Base-by-base conservation (phyloP, 2,888 invertebrate genomes). In the Gandaritis pyraliata region DNA sequence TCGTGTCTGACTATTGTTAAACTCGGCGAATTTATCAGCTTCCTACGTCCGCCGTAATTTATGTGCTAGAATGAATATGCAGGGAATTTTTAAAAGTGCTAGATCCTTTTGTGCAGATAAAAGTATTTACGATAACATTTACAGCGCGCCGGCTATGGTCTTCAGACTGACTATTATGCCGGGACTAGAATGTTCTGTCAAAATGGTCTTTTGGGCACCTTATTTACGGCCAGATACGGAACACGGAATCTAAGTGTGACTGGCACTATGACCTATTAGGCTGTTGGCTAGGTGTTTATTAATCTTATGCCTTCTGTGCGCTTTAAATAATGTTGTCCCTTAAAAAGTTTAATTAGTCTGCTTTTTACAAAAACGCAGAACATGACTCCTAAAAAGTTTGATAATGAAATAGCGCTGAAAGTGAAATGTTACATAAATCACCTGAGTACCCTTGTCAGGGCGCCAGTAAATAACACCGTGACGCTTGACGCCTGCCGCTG, bases 401-500 rank as follows among this genome's bases (percentile, higher is more conserved):
- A 70, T 49, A 72, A 77, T 77, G 78, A 77, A 83, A 83, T 77
- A 76, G 72, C 76, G 80, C 80, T 72, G 80, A 82, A 85, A 88
- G 82, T 88, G 79, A 85, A 87, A 85, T 74, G 81, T 82, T 71
- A 82, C 85, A 90, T 90, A 89, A 90, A 90, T 90, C 89, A 88
- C 83, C 78, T 77, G 77, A 68, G 77, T 72, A 88, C 89, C 89
- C 89, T 81, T 82, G 89, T 90, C 88, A 84, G 73, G 73, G 69
- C 64, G 68, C 61, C 71, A 75, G 82, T 87, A 87, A 87, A 87
- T 88, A 86, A 85, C 81, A 77, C 71, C 75, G 75, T 71, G 78
- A 78, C 78, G 77, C 74, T 72, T 71, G 78, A 78, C 78, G 77
- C 74, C 72, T 82, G 85, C 72, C 67, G 75, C 75, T 76, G 81